Evolutionary conservation across 92 coral and sea anemone species (phyloP), one percentile per base, ranked within the genome.

Genomic region (Anthopleura xanthogrammica): DNA sequence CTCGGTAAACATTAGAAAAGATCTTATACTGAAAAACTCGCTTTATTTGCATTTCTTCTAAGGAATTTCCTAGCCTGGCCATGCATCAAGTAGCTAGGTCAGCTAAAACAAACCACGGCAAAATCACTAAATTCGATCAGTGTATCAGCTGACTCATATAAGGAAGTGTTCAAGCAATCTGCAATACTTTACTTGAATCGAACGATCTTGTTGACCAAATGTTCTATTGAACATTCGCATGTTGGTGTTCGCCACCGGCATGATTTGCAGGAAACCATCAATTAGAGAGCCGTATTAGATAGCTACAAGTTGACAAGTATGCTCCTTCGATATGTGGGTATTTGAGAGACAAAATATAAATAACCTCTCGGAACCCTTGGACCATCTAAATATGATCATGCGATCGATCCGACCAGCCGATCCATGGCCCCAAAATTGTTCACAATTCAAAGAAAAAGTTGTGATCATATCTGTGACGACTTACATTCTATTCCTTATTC

Each of bases 111-210:
- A 60, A 72, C 19, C 16, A 41, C 0, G 46, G 54, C 11, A 29
- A 43, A 68, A 70, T 81, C 77, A 66, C 24, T 81, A 68, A 43
- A 43, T 52, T 29, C 42, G 22, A 46, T 48, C 84, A 50, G 39
- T 68, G 42, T 50, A 81, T 81, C 84, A 60, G 77, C 46, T 5
- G 5, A 46, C 5, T 6, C 58, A 29, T 23, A 43, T 50, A 13
- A 71, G 84, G 84, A 81, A 66, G 74, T 81, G 29, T 64, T 43
- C 43, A 65, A 46, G 83, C 76, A 65, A 80, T 66, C 72, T 62
- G 41, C 12, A 66, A 41, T 46, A 80, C 48, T 78, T 57, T 9
- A 29, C 81, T 64, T 64, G 72, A 56, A 78, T 78, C 82, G 71
- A 78, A 22, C 71, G 41, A 54, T 54, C 42, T 14, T 23, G 70